A percentile compares a stretch with the other conserved stretches of the same genome.
Evolutionary conservation across 2,113 vertebrate species (phyloP).

Genomic region (Gnathonemus longibarbis): DNA sequence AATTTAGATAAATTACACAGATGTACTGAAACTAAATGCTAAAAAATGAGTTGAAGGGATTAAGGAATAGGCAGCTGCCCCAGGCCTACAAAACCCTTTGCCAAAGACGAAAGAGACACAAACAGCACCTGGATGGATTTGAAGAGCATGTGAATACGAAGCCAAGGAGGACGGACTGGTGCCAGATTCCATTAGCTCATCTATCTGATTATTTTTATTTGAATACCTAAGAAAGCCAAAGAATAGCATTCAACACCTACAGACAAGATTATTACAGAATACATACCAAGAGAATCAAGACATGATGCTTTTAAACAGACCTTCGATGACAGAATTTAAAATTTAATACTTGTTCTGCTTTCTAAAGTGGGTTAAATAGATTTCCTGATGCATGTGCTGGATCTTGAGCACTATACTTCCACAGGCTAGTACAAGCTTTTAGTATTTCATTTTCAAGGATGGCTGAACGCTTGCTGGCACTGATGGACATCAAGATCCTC

Average conservation of each 20-base stretch:
- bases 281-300: background rate
- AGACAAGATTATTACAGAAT: background rate
- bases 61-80: background rate
- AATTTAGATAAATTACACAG: background rate
- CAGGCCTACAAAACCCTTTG: background rate
- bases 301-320: background rate
- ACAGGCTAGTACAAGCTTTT: background rate
- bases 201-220: slow-evolving; percentile 3
- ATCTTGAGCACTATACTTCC: background rate
- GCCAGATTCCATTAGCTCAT: slow-evolving; percentile 56
- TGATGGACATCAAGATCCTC: background rate
- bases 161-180: slow-evolving; percentile 46
- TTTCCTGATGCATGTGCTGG: background rate
- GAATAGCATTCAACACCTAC: background rate
- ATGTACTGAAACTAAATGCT: background rate
- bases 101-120: slow-evolving; percentile 16
- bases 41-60: background rate
- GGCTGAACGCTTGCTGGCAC: background rate
- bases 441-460: background rate
- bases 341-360: background rate
- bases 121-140: slow-evolving; percentile 26
- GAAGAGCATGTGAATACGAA: background rate
- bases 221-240: background rate
- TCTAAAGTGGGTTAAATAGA: background rate
- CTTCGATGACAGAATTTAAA: background rate